Conservation (phyloP, 2,797 vertebrate species). For the Myotis myotis region DNA sequence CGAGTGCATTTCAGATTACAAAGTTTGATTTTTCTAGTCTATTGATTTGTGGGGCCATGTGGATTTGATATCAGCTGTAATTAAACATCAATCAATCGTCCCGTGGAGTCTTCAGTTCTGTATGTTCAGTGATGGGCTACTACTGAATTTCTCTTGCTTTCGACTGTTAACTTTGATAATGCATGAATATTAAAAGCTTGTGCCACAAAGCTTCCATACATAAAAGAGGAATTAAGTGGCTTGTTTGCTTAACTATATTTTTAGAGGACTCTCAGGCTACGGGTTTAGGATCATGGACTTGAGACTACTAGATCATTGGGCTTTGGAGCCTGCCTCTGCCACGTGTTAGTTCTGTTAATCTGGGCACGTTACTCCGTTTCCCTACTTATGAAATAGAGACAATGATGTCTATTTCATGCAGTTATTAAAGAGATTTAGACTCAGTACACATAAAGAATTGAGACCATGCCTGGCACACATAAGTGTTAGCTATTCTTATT, state of each 20-base stretch:
- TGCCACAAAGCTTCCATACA: background rate
- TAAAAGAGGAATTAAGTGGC: background rate
- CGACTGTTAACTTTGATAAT: background rate
- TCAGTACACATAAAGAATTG: background rate
- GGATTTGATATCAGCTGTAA: background rate
- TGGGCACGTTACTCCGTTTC: background rate
- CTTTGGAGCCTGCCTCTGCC: background rate
- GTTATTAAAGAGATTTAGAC: background rate
- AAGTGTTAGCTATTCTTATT: background rate
- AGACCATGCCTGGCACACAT: background rate
- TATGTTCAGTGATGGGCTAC: background rate
- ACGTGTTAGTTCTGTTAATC: background rate
- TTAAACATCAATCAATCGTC: background rate
- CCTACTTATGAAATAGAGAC: background rate
- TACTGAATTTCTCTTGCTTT: background rate
- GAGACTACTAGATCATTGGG: background rate
- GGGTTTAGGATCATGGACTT: background rate
- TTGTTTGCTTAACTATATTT: background rate
- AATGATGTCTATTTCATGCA: background rate
- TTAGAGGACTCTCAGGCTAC: background rate
- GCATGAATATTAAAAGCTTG: background rate
- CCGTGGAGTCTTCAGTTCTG: accelerated
- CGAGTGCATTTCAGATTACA: background rate
- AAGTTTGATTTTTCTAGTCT: conserved; percentile 40
- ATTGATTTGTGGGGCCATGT: background rate